Base-by-base conservation (phyloP, 1,140 invertebrate genomes). In the Euura saliciscinereae region DNA sequence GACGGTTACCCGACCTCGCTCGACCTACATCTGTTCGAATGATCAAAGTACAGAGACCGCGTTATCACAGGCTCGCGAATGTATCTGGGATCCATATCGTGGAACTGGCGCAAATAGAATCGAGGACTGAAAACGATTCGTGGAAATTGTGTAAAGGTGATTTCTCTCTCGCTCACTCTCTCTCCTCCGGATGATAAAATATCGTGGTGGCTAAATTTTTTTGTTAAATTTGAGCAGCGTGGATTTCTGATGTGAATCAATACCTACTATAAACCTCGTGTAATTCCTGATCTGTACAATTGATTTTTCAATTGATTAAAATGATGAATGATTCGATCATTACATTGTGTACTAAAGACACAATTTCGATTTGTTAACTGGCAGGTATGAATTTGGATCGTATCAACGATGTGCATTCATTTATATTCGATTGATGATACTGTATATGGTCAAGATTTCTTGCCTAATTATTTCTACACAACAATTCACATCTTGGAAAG, bases 301-400 rank as follows among this genome's bases (percentile, higher is more conserved):
- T 11, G 13, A 28, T 28, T 28, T 28, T 28, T 28, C 28, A 28
- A 28, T 28, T 28, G 28, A 28, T 28, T 28, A 28, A 28, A 28
- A 28, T 28, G 28, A 28, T 28, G 28, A 28, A 28, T 28, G 28
- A 28, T 28, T 28, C 28, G 28, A 28, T 28, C 28, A 28, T 28
- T 28, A 28, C 28, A 66, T 66, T 69, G 8, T 10, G 46, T 7
- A 2, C 46, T 10, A 3, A 8, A 70, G 69, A 10, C 7, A 73
- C 44, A 70, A 69, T 28, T 66, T 69, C 28, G 28, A 28, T 28
- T 28, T 28, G 28, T 59, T 72, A 4, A 8, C 65, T 66, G n/a
- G 68, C 64, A 45, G 42, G 3, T n/a, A 75, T 67, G 69, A 66
- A 2, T 73, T 68, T 11, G 28, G 28, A 28, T 28, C 28, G 28